Evolutionary conservation across 2,797 vertebrate species (phyloP), one percentile per base, ranked within the genome.

Genomic region (Acanthis flammea): DNA sequence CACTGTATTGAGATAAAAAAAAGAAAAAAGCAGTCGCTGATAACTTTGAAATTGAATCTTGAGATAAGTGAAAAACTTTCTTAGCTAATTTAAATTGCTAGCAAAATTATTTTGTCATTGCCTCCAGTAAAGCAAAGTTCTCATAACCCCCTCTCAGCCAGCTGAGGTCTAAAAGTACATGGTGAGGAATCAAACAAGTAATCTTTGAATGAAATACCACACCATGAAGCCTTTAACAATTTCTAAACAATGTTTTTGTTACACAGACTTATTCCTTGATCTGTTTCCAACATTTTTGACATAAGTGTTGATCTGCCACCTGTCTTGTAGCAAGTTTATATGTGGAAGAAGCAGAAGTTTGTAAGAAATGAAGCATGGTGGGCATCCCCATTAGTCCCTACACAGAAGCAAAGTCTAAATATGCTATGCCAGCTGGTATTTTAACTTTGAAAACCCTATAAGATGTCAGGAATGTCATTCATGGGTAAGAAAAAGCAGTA

Each of bases 391-490:
- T 76, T 78, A 90, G 71, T 39, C 71, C 35, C 55, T 27, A 88
- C 31, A 84, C 39, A 85, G 71, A 86, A 67, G 24, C 30, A 67
- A 88, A 84, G 14, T 70, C n/a, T 85, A 84, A 94, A 81, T 76
- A 90, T 82, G 48, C 44, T 79, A 33, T 88, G 41, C 77, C 94
- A 95, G 86, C 67, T 95, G 88, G 77, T 41, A 90, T 88, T 94
- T 88, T 76, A 90, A 73, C 71, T 60, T 88, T 50, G 42, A 75
- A 61, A 44, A 9, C 1, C 6, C 12, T 8, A 24, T 67, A 88
- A 89, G 91, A 92, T 92, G 53, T 92, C 87, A 93, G 45, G 48
- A 91, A 95, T 93, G 75, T 85, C 92, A 92, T 63, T 90, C 75
- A 91, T 7, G 33, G 39, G n/a, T 74, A 48, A 77, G 41, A 75